Base-by-base conservation (phyloP, 2,113 vertebrate species). In the Coregonus clupeaformis region DNA sequence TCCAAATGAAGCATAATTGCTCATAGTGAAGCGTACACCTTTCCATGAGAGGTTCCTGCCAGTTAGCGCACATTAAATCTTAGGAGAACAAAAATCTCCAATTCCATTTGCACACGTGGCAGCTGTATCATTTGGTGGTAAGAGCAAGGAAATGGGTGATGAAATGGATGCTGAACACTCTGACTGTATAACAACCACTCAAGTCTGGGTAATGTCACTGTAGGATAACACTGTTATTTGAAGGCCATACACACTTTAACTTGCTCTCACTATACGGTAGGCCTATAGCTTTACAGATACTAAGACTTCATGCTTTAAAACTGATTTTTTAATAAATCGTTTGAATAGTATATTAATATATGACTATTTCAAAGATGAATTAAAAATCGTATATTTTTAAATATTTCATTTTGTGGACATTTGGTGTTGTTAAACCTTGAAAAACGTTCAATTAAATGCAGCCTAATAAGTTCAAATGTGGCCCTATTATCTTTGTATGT, bases 1-100 rank as follows among this genome's bases (percentile, higher is more conserved):
- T 91, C 91, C 86, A 92, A 94, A 94, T 92, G 92, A 92, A 87
- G 85, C 91, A 77, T 94, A 93, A 94, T 94, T 94, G 89, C 92
- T 89, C 92, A 91, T 85, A 92, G 93, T 93, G 91, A 93, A 91
- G 91, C 90, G 89, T 84, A 93, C 93, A 94, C 92, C 92, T 94
- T 94, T 92, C 90, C 89, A 83, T 88, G 77, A 92, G 91, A 93
- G 91, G 91, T 91, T 94, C 91, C 92, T 92, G 90, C 91, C 91
- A 90, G 91, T 92, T 91, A 89, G 91, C 91, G 92, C 90, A 84
- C 89, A 91, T 92, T 93, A 91, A 91, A 90, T 86, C 88, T 87
- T 83, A 76, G 82, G 84, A 87, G 89, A 90, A 91, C 84, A 90
- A 92, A 93, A 87, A 89, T 86, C 84, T 84, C 77, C 84, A 88